Percentiles rank a stretch among this genome's conserved stretches.
phyloP scores from a whole-genome alignment of 2,888 invertebrate species.

The Tuberolachnus salignus region DNA sequence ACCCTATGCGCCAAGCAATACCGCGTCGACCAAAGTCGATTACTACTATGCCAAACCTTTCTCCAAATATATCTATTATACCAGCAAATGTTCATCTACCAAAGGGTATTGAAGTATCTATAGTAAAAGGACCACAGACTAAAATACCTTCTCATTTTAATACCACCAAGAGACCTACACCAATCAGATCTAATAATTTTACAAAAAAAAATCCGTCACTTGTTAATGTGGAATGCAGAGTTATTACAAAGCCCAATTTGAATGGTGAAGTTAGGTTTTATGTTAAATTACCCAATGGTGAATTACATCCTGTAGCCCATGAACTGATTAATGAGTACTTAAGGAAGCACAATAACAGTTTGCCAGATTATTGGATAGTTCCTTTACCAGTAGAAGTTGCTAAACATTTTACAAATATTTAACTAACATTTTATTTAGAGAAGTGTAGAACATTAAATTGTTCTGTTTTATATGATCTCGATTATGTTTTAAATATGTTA shows the following conservation, averaged over 20 bases:
- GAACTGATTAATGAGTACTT: conserved; percentile 36
- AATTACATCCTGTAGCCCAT: conserved; percentile 33
- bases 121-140: neutral
- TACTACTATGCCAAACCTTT: conserved; percentile 8
- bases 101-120: conserved; percentile 39
- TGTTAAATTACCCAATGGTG: conserved; percentile 38
- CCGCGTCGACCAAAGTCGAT: no score
- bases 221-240: conserved; percentile 41
- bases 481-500: no score
- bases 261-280: conserved; percentile 46
- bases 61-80: conserved; percentile 33
- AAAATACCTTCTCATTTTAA: conserved; percentile 24
- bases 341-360: conserved; percentile 33
- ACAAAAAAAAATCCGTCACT: neutral
- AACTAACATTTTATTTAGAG: no score
- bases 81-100: conserved; percentile 43
- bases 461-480: no score
- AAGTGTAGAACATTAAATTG: no score
- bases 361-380: conserved; percentile 47
- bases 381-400: conserved; percentile 40
- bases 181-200: neutral
- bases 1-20: no score
- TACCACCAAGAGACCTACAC: neutral
- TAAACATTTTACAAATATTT: neutral
- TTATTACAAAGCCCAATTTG: conserved; percentile 32